Base-by-base conservation (phyloP, 2,113 vertebrate species). In the Lophura nycthemera region DNA sequence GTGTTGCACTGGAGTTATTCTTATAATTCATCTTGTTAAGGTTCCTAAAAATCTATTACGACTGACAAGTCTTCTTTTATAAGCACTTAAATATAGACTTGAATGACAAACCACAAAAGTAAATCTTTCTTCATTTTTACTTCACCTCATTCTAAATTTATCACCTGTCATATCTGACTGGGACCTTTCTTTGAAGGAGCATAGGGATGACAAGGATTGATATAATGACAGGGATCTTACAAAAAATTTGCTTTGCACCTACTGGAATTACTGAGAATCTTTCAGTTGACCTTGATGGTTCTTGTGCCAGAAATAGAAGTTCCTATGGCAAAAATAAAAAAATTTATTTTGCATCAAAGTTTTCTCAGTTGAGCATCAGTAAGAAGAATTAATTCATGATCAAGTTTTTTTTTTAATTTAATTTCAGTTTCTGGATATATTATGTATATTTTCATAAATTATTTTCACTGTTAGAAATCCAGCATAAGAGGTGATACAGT, bases 101-200 rank as follows among this genome's bases (percentile, higher is more conserved):
- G 88, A 89, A 87, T 90, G 91, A 95, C 92, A 95, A 96, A 90
- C 74, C 94, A 84, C 0, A 0, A 60, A 81, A 86, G 71, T 88
- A 97, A 96, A 91, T 92, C 81, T 92, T 86, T 34, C 21, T 80
- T 95, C 48, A 47, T 94, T 95, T 90, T 92, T 96, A 82, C 83
- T 78, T 95, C 81, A 22, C 22, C 50, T 94, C 82, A 69, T 91
- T 95, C 80, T 83, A 59, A 86, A 94, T 83, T 24, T 91, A 74
- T 56, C 80, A 34, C 42, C 29, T 85, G 36, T 76, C 63, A 25
- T 86, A 60, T 64, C 67, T 86, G 76, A 88, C 76, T 0, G 0
- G 93, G 85, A 86, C 60, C 76, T 81, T 74, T 91, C 72, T 77
- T 36, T 61, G 75, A 86, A 77, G 60, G 45, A 77, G 38, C 21